These are phyloP conservation scores for Melanophora roralis DNA, from an alignment of 2,888 invertebrate species.

Conservation along the genomic window DNA sequence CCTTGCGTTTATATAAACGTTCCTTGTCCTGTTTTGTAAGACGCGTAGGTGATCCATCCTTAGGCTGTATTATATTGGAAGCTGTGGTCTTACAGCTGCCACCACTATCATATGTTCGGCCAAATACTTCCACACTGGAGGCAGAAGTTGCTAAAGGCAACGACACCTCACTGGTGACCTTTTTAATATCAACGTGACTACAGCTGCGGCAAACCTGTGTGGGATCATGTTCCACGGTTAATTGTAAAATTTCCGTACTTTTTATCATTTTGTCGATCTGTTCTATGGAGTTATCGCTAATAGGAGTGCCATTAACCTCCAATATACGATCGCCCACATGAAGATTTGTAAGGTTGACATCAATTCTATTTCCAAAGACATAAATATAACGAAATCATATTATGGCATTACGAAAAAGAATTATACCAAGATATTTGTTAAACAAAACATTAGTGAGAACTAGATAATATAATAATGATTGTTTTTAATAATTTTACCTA, in stretches of 20 bases:
- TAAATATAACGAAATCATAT: neutral
- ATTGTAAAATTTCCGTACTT: slow-evolving; percentile 86
- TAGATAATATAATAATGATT: neutral
- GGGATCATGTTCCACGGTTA: slow-evolving; percentile 94
- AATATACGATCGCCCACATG: slow-evolving; percentile 95
- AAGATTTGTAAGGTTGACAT: slow-evolving; percentile 88
- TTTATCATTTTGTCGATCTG: slow-evolving; percentile 86
- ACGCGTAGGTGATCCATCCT: slow-evolving; percentile 73
- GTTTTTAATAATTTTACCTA: slow-evolving; percentile 79
- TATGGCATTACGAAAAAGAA: neutral
- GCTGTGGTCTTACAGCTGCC: slow-evolving; percentile 66
- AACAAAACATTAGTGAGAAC: slow-evolving; percentile 24
- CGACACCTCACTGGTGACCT: slow-evolving; percentile 72
- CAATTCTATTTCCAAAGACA: slow-evolving; percentile 80
- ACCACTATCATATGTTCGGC: slow-evolving; percentile 55
- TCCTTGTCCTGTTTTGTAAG: slow-evolving; percentile 73
- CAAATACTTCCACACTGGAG: slow-evolving; percentile 72
- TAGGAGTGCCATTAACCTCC: slow-evolving; percentile 94
- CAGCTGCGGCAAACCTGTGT: slow-evolving; percentile 82
- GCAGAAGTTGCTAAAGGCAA: slow-evolving; percentile 72
- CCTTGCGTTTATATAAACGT: slow-evolving; percentile 73
- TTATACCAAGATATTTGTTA: slow-evolving; percentile 14
- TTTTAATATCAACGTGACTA: slow-evolving; percentile 77
- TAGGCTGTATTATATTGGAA: neutral
- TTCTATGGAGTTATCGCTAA: slow-evolving; percentile 87